These are phyloP conservation scores for Aphis gossypii DNA, from an alignment of 1,140 invertebrate species.

Conservation along the genomic window DNA sequence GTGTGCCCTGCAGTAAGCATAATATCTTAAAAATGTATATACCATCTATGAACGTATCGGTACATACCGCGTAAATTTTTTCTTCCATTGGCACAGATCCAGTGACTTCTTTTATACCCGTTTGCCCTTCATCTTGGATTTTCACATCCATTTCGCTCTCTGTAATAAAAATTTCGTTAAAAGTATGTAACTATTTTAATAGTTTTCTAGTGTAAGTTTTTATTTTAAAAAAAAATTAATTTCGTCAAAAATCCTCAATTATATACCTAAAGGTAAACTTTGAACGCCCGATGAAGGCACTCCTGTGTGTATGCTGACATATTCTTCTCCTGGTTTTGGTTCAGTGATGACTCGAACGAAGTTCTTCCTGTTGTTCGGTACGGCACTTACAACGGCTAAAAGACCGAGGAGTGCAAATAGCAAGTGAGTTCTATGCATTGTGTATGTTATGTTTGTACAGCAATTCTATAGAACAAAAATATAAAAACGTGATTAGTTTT, in stretches of 20 bases:
- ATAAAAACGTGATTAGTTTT: neutral
- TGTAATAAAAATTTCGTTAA: neutral
- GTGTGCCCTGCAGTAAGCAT: neutral
- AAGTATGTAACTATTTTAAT: neutral
- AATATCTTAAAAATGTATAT: neutral
- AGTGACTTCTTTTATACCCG: conserved; percentile 33
- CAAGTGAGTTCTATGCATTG: conserved; percentile 19
- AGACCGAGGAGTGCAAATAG: neutral
- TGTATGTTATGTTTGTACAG: neutral
- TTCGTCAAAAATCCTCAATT: neutral
- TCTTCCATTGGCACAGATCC: neutral
- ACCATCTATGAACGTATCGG: neutral
- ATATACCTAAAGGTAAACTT: neutral
- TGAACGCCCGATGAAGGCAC: conserved; percentile 61
- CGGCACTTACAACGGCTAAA: neutral
- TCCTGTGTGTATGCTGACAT: conserved; percentile 66
- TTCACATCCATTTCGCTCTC: conserved; percentile 29
- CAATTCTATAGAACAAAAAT: conserved; percentile 36
- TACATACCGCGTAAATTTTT: conserved; percentile 37
- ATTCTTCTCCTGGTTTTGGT: conserved; percentile 68
- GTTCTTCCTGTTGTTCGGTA: neutral
- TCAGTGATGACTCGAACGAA: conserved; percentile 68
- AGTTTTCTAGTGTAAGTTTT: neutral
- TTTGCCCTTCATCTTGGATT: conserved; percentile 42
- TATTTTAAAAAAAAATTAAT: neutral